These are phyloP conservation scores for Oxyruncus cristatus DNA, from an alignment of 2,113 vertebrate species.

Conservation along the genomic window DNA sequence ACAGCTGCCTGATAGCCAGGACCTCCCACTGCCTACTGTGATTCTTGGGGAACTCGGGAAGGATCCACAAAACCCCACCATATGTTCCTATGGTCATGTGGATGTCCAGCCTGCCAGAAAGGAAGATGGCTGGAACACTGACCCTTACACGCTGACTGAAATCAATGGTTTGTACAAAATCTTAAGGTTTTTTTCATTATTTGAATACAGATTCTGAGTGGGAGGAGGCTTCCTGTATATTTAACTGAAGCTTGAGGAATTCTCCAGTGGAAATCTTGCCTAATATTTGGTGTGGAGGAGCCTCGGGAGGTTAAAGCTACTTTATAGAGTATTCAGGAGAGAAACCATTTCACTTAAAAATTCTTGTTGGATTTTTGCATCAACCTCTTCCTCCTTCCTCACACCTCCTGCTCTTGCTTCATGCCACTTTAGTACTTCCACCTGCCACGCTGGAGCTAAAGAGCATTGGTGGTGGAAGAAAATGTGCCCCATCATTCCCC, in stretches of 20 bases:
- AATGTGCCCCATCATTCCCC: no score
- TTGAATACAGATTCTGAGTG: neutral
- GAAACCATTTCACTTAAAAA: neutral
- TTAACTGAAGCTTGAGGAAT: neutral
- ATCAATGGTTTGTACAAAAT: conserved; percentile 73
- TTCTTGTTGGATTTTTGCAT: neutral
- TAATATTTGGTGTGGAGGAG: neutral
- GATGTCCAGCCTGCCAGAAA: conserved; percentile 89
- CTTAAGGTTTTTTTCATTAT: neutral
- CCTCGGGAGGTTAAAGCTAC: neutral
- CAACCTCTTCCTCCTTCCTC: neutral
- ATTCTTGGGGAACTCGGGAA: conserved; percentile 82
- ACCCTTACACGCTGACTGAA: conserved; percentile 85
- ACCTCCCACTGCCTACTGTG: conserved; percentile 79
- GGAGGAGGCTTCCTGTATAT: neutral
- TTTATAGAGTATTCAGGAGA: neutral
- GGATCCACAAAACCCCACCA: conserved; percentile 77
- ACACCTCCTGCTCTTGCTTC: neutral
- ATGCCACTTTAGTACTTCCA: neutral
- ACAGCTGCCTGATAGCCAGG: conserved; percentile 78
- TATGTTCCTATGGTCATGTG: conserved; percentile 90
- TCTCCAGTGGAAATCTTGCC: neutral
- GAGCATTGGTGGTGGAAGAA: neutral
- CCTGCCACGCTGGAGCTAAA: neutral
- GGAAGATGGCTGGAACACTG: conserved; percentile 85